Conservation (phyloP, 2,888 invertebrate genomes). For the Chydorus sphaericus region DNA sequence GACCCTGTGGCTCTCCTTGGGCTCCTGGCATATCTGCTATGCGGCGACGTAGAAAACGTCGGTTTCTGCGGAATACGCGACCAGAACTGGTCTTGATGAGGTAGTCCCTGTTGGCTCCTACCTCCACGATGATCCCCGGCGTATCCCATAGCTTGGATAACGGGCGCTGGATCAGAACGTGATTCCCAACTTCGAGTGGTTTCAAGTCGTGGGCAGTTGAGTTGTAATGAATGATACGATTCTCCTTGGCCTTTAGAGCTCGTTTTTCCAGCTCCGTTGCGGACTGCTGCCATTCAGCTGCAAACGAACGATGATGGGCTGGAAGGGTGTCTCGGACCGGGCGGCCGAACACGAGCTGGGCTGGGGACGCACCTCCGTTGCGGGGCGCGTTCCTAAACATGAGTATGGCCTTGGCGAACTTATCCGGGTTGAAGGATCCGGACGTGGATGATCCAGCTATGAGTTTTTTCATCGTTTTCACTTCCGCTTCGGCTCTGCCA, state of each 20-base stretch:
- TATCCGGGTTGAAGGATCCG: not conserved
- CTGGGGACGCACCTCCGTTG: not conserved
- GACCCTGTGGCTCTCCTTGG: no score
- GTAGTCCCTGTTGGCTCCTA: constrained; percentile 7
- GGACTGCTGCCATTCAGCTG: constrained; percentile 1
- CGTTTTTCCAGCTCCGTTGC: not conserved
- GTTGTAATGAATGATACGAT: not conserved
- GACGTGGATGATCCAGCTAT: not conserved
- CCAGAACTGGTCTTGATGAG: constrained; percentile 4
- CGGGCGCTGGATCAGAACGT: constrained; percentile 5
- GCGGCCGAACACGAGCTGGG: not conserved
- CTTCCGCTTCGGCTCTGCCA: not conserved
- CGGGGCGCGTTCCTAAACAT: not conserved
- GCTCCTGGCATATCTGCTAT: not conserved
- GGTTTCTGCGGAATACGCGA: not conserved
- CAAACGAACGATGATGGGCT: constrained; percentile 1
- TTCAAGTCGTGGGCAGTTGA: not conserved
- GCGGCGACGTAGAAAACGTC: not conserved
- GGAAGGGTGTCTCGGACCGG: constrained; percentile 3
- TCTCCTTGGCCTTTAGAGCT: not conserved
- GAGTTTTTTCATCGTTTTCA: not conserved
- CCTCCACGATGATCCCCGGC: constrained; percentile 4
- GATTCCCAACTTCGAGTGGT: not conserved
- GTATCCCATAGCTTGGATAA: not conserved
- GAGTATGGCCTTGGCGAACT: not conserved